Evolutionary conservation across 2,113 vertebrate species (phyloP), one percentile per base, ranked within the genome.

Genomic region (Vanacampus margaritifer): DNA sequence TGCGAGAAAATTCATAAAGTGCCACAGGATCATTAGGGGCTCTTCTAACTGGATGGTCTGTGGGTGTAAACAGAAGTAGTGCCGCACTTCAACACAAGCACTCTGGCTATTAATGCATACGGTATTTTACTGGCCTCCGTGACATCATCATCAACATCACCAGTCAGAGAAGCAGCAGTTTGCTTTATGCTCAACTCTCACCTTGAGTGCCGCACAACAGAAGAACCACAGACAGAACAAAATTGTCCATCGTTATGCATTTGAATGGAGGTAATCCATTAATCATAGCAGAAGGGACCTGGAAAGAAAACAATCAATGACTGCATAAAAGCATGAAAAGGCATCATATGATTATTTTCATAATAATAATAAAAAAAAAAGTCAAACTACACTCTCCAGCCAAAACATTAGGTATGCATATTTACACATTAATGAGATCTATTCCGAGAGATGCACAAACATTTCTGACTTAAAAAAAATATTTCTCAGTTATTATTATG

Each of bases 191-290:
- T 62, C 23, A 69, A 54, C 23, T 41, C 80, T 88, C 69, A 92
- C 91, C 88, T 82, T 84, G 68, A 78, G 57, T 69, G 54, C 36
- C 35, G 69, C 32, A 82, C 11, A 75, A 81, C 21, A 91, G 74
- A 0, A 89, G 65, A 1, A 83, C 63, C 60, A 86, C 17, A 28
- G 80, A 51, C 51, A 82, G 46, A 64, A 59, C 51, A 28, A 74
- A 26, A 54, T 58, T 14, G 45, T 59, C 65, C 89, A 90, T 90
- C 46, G 63, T 87, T 60, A 39, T 39, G 65, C 59, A 36, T 45
- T 41, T 67, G 12, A 23, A 45, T 70, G 19, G 65, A 65, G 63
- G 85, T 64, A 84, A n/a, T 74, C 66, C 78, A 84, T 83, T 50
- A 50, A 75, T 70, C 14, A 39, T 12, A 1, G 32, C 60, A 56